Evolutionary conservation across 2,113 vertebrate genomes (phyloP), one percentile per base, ranked within the genome.

Genomic region (Hypomesus transpacificus): DNA sequence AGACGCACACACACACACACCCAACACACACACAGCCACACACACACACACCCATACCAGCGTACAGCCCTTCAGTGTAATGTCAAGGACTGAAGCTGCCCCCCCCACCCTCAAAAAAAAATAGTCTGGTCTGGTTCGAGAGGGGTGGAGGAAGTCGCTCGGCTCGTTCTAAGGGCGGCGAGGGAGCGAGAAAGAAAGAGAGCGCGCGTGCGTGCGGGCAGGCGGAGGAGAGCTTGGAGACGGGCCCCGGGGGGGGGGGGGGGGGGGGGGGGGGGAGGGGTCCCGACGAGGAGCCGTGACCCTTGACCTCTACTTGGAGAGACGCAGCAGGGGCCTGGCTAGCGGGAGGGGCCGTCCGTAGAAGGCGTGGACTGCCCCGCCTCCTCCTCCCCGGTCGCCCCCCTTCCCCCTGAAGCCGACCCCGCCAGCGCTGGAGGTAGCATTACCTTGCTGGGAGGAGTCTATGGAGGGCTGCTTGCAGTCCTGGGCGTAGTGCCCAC

Each of bases 391-490:
- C 39, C 34, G 16, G 16, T 20, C 54, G 16, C 54, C 54, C 54
- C 54, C 54, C 54, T 56, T 17, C 54, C 16, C 54, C 54, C n/a
- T 56, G 18, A 18, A 73, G 39, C 39, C 39, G 9, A 46, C 46
- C 70, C 77, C 74, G 69, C 66, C 1, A 52, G 68, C 70, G 62
- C 7, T 26, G 54, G 14, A 2, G 75, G 58, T 59, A 65, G 9
- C 52, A 4, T 80, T 95, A 97, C 96, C 96, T 95, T 92, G 95
- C 82, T 94, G 95, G 70, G 86, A 89, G 88, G 95, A 92, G 87
- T 98, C 96, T 85, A 95, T 92, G 89, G 94, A 89, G 62, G 95
- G 92, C 88, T 97, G 96, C 89, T 95, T 97, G 92, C 95, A 97
- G 88, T 98, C 95, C 83, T 95, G 94, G 74, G 95, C 94, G 69